Evolutionary conservation across 1,140 invertebrate genomes (phyloP).

Genomic region (Rhopalosiphum padi): DNA sequence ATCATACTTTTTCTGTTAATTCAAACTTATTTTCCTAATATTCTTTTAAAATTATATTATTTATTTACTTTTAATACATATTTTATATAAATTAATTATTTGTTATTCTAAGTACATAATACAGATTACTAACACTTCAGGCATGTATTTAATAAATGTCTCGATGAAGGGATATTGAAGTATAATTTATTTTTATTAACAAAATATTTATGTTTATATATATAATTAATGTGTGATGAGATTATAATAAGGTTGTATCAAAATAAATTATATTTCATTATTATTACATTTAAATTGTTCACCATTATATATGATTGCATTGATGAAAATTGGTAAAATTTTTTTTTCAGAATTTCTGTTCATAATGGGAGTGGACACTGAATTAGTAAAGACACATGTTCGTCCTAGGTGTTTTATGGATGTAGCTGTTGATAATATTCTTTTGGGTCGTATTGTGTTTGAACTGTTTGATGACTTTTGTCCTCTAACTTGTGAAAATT

Average conservation of each 20-base stretch:
- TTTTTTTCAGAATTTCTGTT: background rate
- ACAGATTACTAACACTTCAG: too few relatives aligned
- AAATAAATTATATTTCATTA: background rate
- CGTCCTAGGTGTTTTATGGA: conserved; percentile 86
- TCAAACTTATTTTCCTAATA: too few relatives aligned
- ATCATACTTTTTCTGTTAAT: too few relatives aligned
- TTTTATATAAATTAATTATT: too few relatives aligned
- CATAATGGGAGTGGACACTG: background rate
- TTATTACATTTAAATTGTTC: background rate
- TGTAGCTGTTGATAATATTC: conserved; percentile 86
- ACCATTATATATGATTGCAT: background rate
- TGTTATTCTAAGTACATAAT: too few relatives aligned
- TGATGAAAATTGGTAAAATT: background rate
- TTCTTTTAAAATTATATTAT: too few relatives aligned
- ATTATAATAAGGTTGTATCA: background rate
- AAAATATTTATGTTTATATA: too few relatives aligned
- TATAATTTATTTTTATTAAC: too few relatives aligned
- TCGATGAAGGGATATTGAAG: too few relatives aligned
- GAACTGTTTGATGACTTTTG: conserved; percentile 92
- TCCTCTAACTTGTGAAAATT: conserved; percentile 94
- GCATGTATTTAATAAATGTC: too few relatives aligned
- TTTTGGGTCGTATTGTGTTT: conserved; percentile 89
- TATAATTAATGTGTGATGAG: background rate
- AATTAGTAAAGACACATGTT: conserved; percentile 29
- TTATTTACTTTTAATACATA: too few relatives aligned